phyloP scores from a whole-genome alignment of 53 echinoderm and acorn worm genomes.

The Holothuria scabra region DNA sequence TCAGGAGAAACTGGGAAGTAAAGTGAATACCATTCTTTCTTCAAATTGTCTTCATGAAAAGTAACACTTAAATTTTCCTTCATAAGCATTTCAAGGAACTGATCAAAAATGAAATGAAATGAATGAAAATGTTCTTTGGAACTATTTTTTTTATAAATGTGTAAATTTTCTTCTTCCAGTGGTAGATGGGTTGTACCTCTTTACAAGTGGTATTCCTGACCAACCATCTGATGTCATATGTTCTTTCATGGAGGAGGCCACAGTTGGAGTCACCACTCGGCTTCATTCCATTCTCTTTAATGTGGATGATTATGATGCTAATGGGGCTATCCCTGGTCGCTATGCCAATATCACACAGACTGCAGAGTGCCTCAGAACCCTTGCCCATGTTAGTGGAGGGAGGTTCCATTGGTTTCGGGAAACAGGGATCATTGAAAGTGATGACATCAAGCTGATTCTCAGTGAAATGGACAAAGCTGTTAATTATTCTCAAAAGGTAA shows the following conservation, averaged over 20 bases:
- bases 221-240: constrained; percentile 94
- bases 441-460: constrained; percentile 88
- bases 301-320: constrained; percentile 92
- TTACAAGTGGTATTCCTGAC: constrained; percentile 98
- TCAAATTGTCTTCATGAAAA: too few relatives aligned
- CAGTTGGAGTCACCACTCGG: constrained; percentile 76
- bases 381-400: constrained; percentile 93
- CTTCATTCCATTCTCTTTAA: constrained; percentile 95
- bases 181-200: constrained; percentile 93
- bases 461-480: constrained; percentile 99
- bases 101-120: too few relatives aligned
- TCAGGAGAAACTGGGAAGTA: too few relatives aligned
- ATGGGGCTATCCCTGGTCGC: constrained; percentile 86
- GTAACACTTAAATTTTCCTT: too few relatives aligned
- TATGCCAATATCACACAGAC: constrained; percentile 99
- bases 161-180: constrained; percentile 49
- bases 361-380: constrained; percentile 91
- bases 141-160: neutral
- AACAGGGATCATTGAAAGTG: constrained; percentile 98
- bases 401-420: constrained; percentile 98
- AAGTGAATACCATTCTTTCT: too few relatives aligned
- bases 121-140: too few relatives aligned
- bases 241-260: constrained; percentile 92
- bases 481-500: constrained; percentile 98
- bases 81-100: too few relatives aligned